Base-by-base conservation (phyloP, 2,888 invertebrate genomes). In the Zonitis immaculata region DNA sequence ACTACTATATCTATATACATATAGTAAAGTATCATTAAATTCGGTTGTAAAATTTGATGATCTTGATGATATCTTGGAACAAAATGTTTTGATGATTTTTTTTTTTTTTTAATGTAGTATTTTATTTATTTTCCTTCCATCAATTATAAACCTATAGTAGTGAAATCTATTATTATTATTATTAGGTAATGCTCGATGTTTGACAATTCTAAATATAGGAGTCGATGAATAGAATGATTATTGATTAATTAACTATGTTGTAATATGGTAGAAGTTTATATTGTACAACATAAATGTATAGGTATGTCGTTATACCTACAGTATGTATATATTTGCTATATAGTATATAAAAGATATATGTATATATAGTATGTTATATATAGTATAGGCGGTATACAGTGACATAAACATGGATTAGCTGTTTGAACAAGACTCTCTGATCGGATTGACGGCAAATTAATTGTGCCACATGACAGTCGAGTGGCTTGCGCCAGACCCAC, bases 381-480 rank as follows among this genome's bases (percentile, higher is more conserved):
- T 49, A 48, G 30, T 49, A 45, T 52, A 35, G 35, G 35, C 35
- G 63, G 63, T n/a, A n/a, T 57, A 60, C 67, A 66, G 70, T 68
- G 72, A 70, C 72, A 70, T 69, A 70, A 72, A 72, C 72, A 69
- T 62, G 71, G 72, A 69, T 73, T 71, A 72, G 69, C 69, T 66
- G 71, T 71, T 72, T 71, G 71, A 70, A 71, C 70, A n/a, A 71
- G 67, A 68, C 67, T 65, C 66, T 65, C 61, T 67, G 70, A 73
- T 73, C 71, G 69, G 73, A 73, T 73, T 72, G 73, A 73, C 73
- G 71, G 71, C 68, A 69, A 73, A 72, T 73, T 73, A 73, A 73
- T 73, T 73, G 73, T 72, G 70, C 72, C 71, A 62, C 71, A 69
- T 70, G 71, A 70, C 72, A 68, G 66, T 57, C 48, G 62, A 64